Conservation (phyloP, 2,888 invertebrate species). For the Melangyna quadrimaculata region DNA sequence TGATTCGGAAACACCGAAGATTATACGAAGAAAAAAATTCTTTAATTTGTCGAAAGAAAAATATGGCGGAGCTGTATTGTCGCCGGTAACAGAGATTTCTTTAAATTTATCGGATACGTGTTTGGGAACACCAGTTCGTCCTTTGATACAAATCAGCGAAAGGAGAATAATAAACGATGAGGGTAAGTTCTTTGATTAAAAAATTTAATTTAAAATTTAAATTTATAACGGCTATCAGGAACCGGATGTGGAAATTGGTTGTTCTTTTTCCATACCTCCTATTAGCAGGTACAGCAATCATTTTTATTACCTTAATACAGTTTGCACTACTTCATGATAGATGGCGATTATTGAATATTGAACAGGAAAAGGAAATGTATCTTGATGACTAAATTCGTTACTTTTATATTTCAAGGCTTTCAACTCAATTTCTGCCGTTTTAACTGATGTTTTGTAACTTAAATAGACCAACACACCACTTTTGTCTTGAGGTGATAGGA, state of each 20-base stretch:
- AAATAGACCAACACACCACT: too few relatives aligned
- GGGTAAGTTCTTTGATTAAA: slow-evolving; percentile 36
- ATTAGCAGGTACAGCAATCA: neutral
- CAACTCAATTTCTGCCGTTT: too few relatives aligned
- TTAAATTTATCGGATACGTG: slow-evolving; percentile 47
- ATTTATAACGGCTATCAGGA: neutral
- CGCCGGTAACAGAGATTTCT: slow-evolving; percentile 60
- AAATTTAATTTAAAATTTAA: neutral
- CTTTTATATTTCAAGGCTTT: too few relatives aligned
- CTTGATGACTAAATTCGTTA: neutral
- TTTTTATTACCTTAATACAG: neutral
- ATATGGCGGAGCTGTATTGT: slow-evolving; percentile 21
- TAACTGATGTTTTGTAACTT: too few relatives aligned
- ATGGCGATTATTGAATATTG: neutral
- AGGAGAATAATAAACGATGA: neutral
- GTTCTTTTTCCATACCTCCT: neutral
- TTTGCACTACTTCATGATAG: slow-evolving; percentile 19
- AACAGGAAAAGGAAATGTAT: neutral
- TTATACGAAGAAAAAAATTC: slow-evolving; percentile 19
- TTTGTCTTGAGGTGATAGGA: too few relatives aligned
- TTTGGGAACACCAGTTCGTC: slow-evolving; percentile 44
- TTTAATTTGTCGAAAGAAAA: slow-evolving; percentile 36
- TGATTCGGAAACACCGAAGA: slow-evolving; percentile 2
- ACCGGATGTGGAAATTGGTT: neutral
- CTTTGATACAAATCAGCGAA: neutral